Evolutionary conservation across 1,140 invertebrate genomes (phyloP), one percentile per base, ranked within the genome.

Genomic region (Drosophila saltans): DNA sequence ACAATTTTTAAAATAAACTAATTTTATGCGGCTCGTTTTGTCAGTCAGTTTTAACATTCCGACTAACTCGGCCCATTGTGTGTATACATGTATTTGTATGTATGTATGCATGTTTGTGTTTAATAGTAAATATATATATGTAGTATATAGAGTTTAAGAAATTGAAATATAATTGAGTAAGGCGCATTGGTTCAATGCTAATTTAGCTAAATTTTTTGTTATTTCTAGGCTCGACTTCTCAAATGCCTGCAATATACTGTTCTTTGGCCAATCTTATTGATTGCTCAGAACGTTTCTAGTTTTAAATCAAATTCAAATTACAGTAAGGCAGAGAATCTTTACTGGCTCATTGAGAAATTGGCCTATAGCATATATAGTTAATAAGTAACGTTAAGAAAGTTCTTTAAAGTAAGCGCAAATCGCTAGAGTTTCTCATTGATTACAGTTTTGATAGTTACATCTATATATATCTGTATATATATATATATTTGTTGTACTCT

Each of bases 1-100:
- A 68, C 75, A 78, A 67, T 78, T 39, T 70, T 59, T 78, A 69
- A 52, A 52, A 10, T 52, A 52, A 52, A 61, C 58, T 68, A 78
- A 78, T 68, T 78, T 78, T 61, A 40, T 77, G 65, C 66, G 74
- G 74, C 73, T 76, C 66, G 72, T 7, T 16, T 59, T 62, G 72
- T 75, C 74, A 76, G 74, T 76, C 74, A 69, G 58, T 69, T 67
- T 11, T 52, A 76, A 33, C n/a, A 26, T 55, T 58, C 45, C 71
- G 72, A 72, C 78, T 67, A 81, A 81, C 72, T 76, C 66, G 74
- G 74, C 74, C 74, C 63, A 64, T 69, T 59, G 60, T 76, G 60
- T 30, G 4, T 4, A 30, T 76, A 30, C 24, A 33, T 64, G 72
- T 30, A n/a, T 36, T 41, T 52, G 24, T 62, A 40, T 75, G 24